These are phyloP conservation scores for Galaxea fascicularis DNA, from an alignment of 92 coral and sea anemone species.

Conservation along the genomic window DNA sequence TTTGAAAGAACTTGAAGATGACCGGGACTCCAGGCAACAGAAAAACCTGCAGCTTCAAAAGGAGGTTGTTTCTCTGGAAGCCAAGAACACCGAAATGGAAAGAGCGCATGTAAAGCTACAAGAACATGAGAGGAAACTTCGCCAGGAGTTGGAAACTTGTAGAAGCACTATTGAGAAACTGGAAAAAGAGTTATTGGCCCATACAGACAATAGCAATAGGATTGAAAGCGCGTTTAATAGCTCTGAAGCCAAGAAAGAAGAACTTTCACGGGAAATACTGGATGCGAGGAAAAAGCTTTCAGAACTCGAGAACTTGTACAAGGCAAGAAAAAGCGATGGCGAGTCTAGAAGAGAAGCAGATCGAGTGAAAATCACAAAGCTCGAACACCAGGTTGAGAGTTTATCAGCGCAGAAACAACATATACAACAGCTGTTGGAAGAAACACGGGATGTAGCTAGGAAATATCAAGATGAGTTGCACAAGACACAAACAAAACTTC, in stretches of 20 bases:
- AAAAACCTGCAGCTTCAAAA: conserved; percentile 82
- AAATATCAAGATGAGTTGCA: conserved; percentile 72
- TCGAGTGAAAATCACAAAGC: conserved; percentile 76
- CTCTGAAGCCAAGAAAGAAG: conserved; percentile 72
- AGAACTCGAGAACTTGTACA: conserved; percentile 72
- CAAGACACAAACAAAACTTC: conserved; percentile 61
- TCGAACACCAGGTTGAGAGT: conserved; percentile 81
- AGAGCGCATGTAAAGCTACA: conserved; percentile 60
- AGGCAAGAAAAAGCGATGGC: conserved; percentile 57
- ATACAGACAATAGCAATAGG: conserved; percentile 63
- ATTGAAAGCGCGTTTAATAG: conserved; percentile 69
- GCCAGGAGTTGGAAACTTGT: conserved; percentile 56
- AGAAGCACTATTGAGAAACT: conserved; percentile 67
- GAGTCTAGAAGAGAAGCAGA: conserved; percentile 68
- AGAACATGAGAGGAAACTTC: conserved; percentile 77
- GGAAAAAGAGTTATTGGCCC: conserved; percentile 71
- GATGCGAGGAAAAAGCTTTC: conserved; percentile 74
- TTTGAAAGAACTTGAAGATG: conserved; percentile 69
- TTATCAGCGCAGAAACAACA: conserved; percentile 71
- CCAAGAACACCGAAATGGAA: conserved; percentile 75
- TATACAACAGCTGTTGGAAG: conserved; percentile 81
- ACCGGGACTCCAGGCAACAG: conserved; percentile 72
- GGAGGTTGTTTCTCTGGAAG: conserved; percentile 67
- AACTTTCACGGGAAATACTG: conserved; percentile 71
- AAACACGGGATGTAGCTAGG: conserved; percentile 70